These are phyloP conservation scores for Diadumene lineata DNA, from an alignment of 92 coral and sea anemone genomes.

Conservation along the genomic window DNA sequence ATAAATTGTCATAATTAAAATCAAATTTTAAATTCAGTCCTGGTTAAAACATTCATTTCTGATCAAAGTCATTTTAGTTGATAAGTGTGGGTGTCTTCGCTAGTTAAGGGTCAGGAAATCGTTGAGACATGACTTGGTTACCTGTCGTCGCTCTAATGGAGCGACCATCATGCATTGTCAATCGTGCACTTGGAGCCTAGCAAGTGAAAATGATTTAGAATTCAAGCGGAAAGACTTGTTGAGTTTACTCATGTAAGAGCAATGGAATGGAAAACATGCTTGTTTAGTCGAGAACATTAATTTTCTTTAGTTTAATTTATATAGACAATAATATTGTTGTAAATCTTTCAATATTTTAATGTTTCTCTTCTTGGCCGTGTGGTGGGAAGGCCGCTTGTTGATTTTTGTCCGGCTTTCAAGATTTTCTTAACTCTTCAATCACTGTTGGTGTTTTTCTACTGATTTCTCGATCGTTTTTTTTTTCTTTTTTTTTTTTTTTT, in stretches of 20 bases:
- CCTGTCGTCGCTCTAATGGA: conserved; percentile 29
- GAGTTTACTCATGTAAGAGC: conserved; percentile 19
- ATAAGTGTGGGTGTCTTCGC: not conserved
- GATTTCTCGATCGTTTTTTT: too few relatives aligned
- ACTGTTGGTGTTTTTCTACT: too few relatives aligned
- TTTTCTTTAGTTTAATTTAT: too few relatives aligned
- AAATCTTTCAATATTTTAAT: too few relatives aligned
- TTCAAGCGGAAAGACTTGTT: conserved; percentile 29
- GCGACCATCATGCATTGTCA: conserved; percentile 20
- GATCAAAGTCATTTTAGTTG: conserved; percentile 17
- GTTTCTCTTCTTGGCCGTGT: too few relatives aligned
- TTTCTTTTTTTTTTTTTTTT: too few relatives aligned
- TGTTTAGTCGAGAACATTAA: not conserved
- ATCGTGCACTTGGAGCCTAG: not conserved
- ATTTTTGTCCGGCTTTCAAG: too few relatives aligned
- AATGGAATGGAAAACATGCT: conserved; percentile 31
- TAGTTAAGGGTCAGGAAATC: not conserved
- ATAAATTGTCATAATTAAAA: not conserved
- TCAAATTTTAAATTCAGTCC: not conserved
- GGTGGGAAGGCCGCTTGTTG: too few relatives aligned
- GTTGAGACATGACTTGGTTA: conserved; percentile 11
- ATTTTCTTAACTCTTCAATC: too few relatives aligned
- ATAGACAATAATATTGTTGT: too few relatives aligned
- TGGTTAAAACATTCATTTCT: not conserved
- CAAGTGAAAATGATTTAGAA: conserved; percentile 19